Conservation (phyloP, 2,113 vertebrate species). For the Genyomyrus donnyi region DNA sequence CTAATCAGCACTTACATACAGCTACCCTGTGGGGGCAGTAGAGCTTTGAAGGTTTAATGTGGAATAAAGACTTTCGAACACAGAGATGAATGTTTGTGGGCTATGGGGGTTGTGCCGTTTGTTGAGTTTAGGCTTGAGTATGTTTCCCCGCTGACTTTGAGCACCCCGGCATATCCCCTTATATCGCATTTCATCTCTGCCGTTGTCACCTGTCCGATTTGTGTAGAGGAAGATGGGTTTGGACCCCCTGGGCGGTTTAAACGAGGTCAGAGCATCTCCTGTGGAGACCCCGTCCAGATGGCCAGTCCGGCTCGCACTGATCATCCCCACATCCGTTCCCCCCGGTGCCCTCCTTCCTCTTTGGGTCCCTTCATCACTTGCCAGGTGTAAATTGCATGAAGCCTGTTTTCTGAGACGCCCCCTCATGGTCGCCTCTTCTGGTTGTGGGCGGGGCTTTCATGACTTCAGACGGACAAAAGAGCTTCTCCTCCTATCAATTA, state of each 20-base stretch:
- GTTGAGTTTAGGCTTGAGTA: neutral
- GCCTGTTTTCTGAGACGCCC: neutral
- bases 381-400: slow-evolving; percentile 6
- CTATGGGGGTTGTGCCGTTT: neutral
- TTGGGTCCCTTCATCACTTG: neutral
- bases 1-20: neutral
- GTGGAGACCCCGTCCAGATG: neutral
- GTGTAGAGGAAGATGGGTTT: neutral
- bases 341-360: neutral
- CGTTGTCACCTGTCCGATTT: neutral
- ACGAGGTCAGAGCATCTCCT: neutral
- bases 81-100: neutral
- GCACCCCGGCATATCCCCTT: neutral
- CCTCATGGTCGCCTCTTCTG: neutral
- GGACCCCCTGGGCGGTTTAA: neutral
- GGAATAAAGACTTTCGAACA: neutral
- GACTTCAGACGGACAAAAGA: neutral
- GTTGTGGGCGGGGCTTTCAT: neutral
- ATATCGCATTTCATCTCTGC: neutral
- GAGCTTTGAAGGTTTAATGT: neutral
- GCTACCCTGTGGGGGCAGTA: neutral
- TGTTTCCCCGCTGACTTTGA: neutral
- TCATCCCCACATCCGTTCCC: neutral
- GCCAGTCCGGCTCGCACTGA: neutral
- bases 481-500: neutral